Evolutionary conservation across 1,140 invertebrate species (phyloP), one percentile per base, ranked within the genome.

Genomic region (Dendroctonus ponderosae): DNA sequence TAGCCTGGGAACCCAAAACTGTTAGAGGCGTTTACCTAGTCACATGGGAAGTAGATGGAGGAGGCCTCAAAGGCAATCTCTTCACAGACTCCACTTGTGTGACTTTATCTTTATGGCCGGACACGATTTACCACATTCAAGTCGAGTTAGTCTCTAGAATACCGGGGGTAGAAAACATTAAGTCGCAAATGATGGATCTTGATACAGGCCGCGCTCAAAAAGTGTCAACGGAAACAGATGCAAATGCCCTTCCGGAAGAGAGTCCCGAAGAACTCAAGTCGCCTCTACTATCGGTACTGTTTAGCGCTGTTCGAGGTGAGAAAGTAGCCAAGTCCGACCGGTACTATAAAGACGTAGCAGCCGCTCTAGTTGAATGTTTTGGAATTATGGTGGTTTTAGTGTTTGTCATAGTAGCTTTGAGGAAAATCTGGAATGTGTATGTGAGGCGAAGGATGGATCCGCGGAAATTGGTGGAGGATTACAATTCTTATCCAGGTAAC

Each of bases 41-140:
- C 56, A 91, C 89, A 46, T 92, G 90, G 90, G 89, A 92, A 82
- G 87, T 91, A 7, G 88, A 89, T 71, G 89, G 90, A 49, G 89
- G 89, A 51, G 90, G 89, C 41, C 80, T 92, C n/a, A 91, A 89
- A 77, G 90, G 90, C 53, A 91, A 91, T 79, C 81, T 91, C n/a
- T 88, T 91, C 72, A 91, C 89, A 37, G 88, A 91, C 73, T 87
- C 89, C 0, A 91, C 88, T 44, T 85, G 85, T 67, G 89, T 91
- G 39, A 90, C 89, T 46, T 78, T 92, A 46, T 91, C 89, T 26
- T 76, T 92, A 26, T 91, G 89, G 89, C 89, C 89, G 9, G 88
- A 91, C 72, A 90, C 89, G 11, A 82, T 89, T 62, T 91, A 91
- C 78, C 87, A 90, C 74, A 88, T 92, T 68, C 88, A 91, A 82